Conservation (phyloP, 2,797 vertebrate species). For the Margarornis squamiger region DNA sequence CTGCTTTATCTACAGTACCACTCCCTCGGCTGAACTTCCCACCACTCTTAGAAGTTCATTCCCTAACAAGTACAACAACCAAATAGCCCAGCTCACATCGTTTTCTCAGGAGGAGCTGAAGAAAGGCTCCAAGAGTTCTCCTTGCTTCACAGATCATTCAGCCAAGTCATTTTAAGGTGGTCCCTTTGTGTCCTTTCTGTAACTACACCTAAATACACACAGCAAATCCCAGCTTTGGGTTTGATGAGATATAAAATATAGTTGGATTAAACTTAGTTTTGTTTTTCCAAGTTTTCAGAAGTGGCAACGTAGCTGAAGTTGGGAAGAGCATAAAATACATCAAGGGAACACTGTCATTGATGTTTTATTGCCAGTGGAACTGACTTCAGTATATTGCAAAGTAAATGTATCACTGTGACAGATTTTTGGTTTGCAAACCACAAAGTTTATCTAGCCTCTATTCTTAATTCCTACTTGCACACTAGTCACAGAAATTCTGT, state of each 20-base stretch:
- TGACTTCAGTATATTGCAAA: not conserved
- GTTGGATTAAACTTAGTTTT: not conserved
- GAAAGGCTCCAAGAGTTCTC: not conserved
- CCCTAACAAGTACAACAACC: not conserved
- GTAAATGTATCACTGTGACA: not conserved
- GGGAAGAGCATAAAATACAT: not conserved
- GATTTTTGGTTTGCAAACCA: not conserved
- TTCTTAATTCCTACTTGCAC: not conserved
- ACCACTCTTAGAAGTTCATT: not conserved
- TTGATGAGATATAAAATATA: not conserved
- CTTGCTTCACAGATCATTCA: not conserved
- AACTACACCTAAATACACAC: not conserved
- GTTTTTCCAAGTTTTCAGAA: not conserved
- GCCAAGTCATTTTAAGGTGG: not conserved
- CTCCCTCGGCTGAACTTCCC: not conserved
- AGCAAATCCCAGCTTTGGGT: not conserved
- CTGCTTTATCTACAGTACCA: not conserved
- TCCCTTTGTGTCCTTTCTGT: not conserved
- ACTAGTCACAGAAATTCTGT: not conserved
- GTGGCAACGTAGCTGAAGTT: not conserved
- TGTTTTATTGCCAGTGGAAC: not conserved
- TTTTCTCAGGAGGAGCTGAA: not conserved
- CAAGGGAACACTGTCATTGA: not conserved
- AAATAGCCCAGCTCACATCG: not conserved
- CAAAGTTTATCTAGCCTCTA: not conserved